These are phyloP conservation scores for Acrocephalus arundinaceus DNA, from an alignment of 2,113 vertebrate species.

Conservation along the genomic window DNA sequence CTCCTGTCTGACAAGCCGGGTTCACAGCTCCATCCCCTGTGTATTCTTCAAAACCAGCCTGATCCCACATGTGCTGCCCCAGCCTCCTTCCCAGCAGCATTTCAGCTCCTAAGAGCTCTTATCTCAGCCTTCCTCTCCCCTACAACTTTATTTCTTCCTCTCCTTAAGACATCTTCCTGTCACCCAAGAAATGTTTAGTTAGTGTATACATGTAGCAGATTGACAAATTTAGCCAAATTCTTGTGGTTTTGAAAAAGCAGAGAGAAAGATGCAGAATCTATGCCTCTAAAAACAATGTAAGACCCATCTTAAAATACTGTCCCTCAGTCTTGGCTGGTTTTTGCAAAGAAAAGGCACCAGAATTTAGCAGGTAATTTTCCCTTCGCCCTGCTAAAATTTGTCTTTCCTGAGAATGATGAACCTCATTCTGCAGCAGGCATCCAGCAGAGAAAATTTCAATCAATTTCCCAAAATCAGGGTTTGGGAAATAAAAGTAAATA, in stretches of 20 bases:
- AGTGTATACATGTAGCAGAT: neutral
- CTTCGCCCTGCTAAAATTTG: neutral
- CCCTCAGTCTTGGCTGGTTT: neutral
- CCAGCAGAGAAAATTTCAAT: neutral
- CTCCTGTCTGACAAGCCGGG: neutral
- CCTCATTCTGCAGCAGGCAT: neutral
- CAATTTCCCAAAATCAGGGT: neutral
- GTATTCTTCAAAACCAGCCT: neutral
- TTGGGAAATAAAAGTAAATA: neutral
- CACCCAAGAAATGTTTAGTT: neutral
- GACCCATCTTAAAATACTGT: neutral
- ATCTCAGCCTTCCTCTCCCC: neutral
- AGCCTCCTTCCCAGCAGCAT: neutral
- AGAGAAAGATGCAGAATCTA: neutral
- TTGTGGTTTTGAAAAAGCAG: neutral
- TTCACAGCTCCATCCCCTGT: neutral
- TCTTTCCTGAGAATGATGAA: neutral
- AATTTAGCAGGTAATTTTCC: neutral
- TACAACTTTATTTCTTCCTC: neutral
- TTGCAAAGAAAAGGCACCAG: neutral
- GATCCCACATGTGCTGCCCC: fast-evolving
- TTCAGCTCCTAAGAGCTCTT: neutral
- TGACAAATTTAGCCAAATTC: no score
- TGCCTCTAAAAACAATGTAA: neutral
- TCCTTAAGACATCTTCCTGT: neutral